phyloP scores from a whole-genome alignment of 1,140 invertebrate species.

The Potamilus streckersoni region DNA sequence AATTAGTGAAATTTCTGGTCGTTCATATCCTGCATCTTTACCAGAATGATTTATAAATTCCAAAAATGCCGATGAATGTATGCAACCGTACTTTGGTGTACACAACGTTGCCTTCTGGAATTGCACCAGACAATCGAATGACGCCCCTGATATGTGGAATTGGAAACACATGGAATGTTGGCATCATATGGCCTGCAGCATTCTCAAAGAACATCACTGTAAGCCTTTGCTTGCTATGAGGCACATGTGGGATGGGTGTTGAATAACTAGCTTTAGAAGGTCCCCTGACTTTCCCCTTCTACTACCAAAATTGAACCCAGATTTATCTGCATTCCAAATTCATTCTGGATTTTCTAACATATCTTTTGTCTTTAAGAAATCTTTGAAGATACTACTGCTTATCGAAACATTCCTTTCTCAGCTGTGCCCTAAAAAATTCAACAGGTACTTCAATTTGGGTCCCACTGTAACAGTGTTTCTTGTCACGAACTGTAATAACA shows the following conservation, averaged over 20 bases:
- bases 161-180: constrained; percentile 9
- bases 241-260: neutral
- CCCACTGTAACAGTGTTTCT: constrained; percentile 7
- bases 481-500: constrained; percentile 4
- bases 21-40: constrained; percentile 20
- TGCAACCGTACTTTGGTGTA: constrained; percentile 20
- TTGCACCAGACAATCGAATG: neutral
- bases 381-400: neutral
- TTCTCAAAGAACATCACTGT: constrained; percentile 4
- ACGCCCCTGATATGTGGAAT: neutral
- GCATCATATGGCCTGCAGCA: constrained; percentile 1
- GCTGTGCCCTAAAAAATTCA: constrained; percentile 11
- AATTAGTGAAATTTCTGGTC: constrained; percentile 22
- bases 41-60: constrained; percentile 33
- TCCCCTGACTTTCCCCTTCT: neutral
- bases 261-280: neutral
- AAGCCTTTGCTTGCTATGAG: neutral
- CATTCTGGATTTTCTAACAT: constrained; percentile 1
- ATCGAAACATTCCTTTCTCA: neutral
- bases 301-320: constrained; percentile 4
- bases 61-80: constrained; percentile 11
- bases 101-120: neutral
- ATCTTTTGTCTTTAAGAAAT: constrained; percentile 8
- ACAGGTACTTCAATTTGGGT: constrained; percentile 9
- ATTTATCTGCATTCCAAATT: constrained; percentile 25